These are phyloP conservation scores for Mormyrus lacerda DNA, from an alignment of 2,113 vertebrate genomes.

Conservation along the genomic window DNA sequence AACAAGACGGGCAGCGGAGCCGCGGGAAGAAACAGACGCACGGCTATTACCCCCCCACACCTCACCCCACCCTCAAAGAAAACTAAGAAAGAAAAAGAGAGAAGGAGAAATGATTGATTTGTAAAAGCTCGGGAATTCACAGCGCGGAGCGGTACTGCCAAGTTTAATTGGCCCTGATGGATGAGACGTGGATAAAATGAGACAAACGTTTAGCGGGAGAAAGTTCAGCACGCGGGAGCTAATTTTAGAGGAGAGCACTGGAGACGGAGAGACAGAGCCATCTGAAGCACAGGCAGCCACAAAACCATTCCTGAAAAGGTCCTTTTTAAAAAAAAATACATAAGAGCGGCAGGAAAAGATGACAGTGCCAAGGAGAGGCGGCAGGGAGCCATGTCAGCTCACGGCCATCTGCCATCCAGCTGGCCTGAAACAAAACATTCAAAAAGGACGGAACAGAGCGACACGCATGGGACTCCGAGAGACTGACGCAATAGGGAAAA, in stretches of 20 bases:
- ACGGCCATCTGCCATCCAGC: neutral
- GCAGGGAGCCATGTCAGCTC: constrained; percentile 27
- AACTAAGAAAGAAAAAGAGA: neutral
- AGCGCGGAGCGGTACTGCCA: constrained; percentile 46
- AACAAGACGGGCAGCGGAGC: neutral
- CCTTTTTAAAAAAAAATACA: neutral
- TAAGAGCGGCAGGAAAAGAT: neutral
- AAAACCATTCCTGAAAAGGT: neutral
- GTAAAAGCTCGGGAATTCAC: constrained; percentile 54
- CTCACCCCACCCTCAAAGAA: neutral
- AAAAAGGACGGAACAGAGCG: constrained; percentile 34
- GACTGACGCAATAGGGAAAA: constrained; percentile 57
- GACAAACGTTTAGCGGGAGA: constrained; percentile 32
- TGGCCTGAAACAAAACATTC: neutral
- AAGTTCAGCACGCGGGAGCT: constrained; percentile 53
- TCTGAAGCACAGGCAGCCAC: neutral
- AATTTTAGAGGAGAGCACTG: constrained; percentile 45
- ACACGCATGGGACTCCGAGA: constrained; percentile 36
- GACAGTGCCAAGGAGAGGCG: neutral
- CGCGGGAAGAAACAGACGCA: constrained; percentile 54
- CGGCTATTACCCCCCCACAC: constrained; percentile 48
- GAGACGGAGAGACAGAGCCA: constrained; percentile 29
- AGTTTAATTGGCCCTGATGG: constrained; percentile 62
- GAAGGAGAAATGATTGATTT: constrained; percentile 36
- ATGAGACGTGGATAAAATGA: constrained; percentile 40